phyloP scores from a whole-genome alignment of 2,113 vertebrate genomes.

The Erythrolamprus reginae region DNA sequence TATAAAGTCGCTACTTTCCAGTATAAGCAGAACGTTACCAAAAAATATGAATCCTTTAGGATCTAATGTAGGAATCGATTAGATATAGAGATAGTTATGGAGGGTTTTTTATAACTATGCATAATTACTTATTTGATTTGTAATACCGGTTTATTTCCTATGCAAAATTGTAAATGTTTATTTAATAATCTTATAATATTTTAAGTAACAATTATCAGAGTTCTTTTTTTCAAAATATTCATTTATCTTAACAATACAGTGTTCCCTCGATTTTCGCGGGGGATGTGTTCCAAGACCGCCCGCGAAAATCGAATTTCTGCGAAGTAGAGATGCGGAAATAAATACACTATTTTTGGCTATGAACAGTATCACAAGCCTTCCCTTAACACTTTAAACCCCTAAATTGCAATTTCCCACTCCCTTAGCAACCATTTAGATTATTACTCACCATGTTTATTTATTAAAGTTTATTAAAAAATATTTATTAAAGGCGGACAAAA shows the following conservation, averaged over 20 bases:
- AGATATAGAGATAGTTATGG: neutral
- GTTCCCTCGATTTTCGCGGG: too few relatives aligned
- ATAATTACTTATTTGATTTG: neutral
- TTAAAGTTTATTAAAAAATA: too few relatives aligned
- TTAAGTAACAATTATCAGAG: neutral
- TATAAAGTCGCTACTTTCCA: neutral
- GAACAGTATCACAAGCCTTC: too few relatives aligned
- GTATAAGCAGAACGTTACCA: neutral
- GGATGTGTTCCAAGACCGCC: too few relatives aligned
- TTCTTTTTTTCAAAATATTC: neutral
- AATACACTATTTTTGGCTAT: too few relatives aligned
- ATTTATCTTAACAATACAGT: neutral
- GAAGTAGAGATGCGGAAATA: too few relatives aligned
- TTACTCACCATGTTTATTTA: too few relatives aligned
- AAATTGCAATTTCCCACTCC: too few relatives aligned
- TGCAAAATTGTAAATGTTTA: neutral
- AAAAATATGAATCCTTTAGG: neutral
- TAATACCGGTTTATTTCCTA: neutral
- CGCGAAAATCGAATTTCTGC: too few relatives aligned
- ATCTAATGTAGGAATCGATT: neutral
- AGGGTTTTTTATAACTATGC: neutral
- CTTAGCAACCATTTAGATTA: too few relatives aligned
- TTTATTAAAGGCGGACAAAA: too few relatives aligned
- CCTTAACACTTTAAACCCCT: too few relatives aligned
- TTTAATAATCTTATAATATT: neutral